Evolutionary conservation across 2,888 invertebrate genomes (phyloP).

Genomic region (Drosophila koepferae): DNA sequence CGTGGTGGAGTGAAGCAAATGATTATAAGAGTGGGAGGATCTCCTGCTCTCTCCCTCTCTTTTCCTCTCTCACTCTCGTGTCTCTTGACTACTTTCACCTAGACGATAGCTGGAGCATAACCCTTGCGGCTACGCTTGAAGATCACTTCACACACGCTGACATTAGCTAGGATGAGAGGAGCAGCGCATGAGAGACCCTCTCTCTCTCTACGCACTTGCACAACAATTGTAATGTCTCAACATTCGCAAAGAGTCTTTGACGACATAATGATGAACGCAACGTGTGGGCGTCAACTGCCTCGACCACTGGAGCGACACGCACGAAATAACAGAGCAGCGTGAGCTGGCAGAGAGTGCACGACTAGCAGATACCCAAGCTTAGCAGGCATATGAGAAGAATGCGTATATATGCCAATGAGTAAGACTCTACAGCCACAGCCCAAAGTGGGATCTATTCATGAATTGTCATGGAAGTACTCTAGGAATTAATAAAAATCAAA

Average conservation of each 20-base stretch:
- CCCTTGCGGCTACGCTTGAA: conserved; percentile 55
- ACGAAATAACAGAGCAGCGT: conserved; percentile 3
- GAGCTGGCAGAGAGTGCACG: neutral
- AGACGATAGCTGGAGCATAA: conserved; percentile 57
- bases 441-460: neutral
- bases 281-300: conserved; percentile 74
- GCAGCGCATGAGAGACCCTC: neutral
- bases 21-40: conserved; percentile 9
- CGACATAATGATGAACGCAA: conserved; percentile 74
- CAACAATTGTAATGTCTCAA: conserved; percentile 70
- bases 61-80: neutral
- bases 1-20: neutral
- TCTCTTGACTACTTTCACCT: conserved; percentile 66
- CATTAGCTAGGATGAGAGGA: conserved; percentile 21
- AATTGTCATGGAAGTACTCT: neutral
- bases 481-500: too few relatives aligned
- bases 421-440: too few relatives aligned
- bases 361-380: neutral
- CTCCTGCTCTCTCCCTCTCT: neutral
- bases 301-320: conserved; percentile 63
- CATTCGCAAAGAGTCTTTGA: conserved; percentile 56
- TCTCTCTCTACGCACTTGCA: conserved; percentile 56
- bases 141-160: conserved; percentile 64
- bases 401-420: neutral
- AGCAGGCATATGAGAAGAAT: too few relatives aligned